Base-by-base conservation (phyloP, 2,888 invertebrate species). In the Cremastinae sp. region DNA sequence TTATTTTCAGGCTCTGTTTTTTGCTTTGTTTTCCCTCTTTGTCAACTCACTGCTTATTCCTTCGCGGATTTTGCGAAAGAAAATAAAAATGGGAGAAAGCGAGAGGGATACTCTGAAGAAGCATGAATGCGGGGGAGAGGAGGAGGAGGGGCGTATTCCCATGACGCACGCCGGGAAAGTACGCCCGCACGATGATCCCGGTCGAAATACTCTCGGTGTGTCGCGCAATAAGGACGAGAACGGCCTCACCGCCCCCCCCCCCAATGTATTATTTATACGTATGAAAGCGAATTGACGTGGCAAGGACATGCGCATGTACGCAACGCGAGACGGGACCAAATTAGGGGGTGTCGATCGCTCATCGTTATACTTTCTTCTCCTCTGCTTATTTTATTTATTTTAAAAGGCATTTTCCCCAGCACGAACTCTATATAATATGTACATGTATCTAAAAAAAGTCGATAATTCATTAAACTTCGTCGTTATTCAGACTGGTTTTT, bases 241-340 rank as follows among this genome's bases (percentile, higher is more conserved):
- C 49, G 28, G 14, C 66, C 72, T 49, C 38, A 58, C 64, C 12
- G 53, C 56, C 22, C 78, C n/a, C n/a, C n/a, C n/a, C n/a, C n/a
- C n/a, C n/a, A n/a, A 80, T 84, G 74, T 75, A 82, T 82, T 83
- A 84, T 83, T 83, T 73, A n/a, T n/a, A 83, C 54, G 65, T 62
- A 59, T 49, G 36, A 72, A 72, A 70, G 72, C 53, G 72, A 69
- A 72, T 28, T 58, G 58, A 43, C 28, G 53, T n/a, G 12, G 54
- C 53, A 28, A 20, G 18, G 18, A 56, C 66, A 36, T n/a, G n/a
- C 34, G 20, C 36, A 38, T 22, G 59, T 59, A 49, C 49, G n/a
- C 18, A 12, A 41, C 16, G 41, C 12, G 18, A 7, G 14, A 36
- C 2, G 5, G 49, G n/a, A n/a, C 47, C 12, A 68, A 49, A 58